Evolutionary conservation across 2,888 invertebrate species (phyloP), one percentile per base, ranked within the genome.

Genomic region (Calameuta filiformis): DNA sequence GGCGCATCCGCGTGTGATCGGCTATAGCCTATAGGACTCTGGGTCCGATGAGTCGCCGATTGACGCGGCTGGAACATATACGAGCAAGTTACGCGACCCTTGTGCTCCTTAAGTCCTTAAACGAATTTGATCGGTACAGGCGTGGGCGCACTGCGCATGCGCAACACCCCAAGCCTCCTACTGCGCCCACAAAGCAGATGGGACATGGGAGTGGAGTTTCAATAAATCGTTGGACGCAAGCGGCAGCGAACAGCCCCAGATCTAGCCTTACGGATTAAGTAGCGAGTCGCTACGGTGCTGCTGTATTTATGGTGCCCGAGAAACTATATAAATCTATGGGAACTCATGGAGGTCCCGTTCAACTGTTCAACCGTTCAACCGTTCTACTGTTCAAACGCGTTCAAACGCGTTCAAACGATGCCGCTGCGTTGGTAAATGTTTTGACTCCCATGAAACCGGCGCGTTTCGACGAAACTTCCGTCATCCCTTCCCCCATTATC

Each of bases 261-360:
- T 80, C 83, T 84, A 85, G 80, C 82, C 81, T 81, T 78, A 81
- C 82, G 85, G 87, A 86, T 87, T 87, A 85, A 87, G 86, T 86
- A 86, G 84, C 87, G 85, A 87, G 84, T 81, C 80, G 78, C 37
- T 73, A 40, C 40, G 76, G 35, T 68, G 35, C 35, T 35, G 35
- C 71, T 81, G 83, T 88, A 88, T 88, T 88, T 87, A 88, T 85
- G 84, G 84, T 79, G 80, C 80, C 82, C 83, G 73, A 81, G 82
- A 85, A 81, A 76, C 80, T 78, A 81, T 79, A 75, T 79, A 78
- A 86, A 87, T 87, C 77, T 85, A 87, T 83, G 84, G 78, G 78
- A 83, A 83, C 81, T 79, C 78, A 73, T 77, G 79, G 78, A 79
- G 79, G 79, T 75, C 79, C 77, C 74, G 73, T 80, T 76, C 34